Evolutionary conservation across 1,140 invertebrate species (phyloP), one percentile per base, ranked within the genome.

Genomic region (Aphelenchoides fujianensis): DNA sequence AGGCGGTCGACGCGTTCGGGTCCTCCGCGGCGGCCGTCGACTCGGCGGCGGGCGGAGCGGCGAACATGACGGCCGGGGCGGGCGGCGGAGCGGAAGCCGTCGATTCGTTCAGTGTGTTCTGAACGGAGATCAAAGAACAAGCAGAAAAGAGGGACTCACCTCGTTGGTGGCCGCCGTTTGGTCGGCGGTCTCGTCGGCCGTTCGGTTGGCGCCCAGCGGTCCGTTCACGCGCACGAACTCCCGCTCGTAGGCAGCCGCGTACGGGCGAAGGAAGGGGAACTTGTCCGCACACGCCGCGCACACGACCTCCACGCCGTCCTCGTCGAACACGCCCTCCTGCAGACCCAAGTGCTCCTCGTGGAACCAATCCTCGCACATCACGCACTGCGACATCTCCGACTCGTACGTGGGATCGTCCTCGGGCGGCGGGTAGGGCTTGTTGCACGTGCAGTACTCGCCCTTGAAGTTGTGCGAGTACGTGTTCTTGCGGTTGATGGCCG

Each of bases 331-430:
- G 7, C 55, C n/a, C 23, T 71, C 41, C n/a, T 23, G 28, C 32
- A 72, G 36, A 23, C 34, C 28, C 36, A 74, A 19, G 23, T 78
- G 61, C 34, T 36, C 19, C 1, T 48, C 9, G 67, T 98, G 95
- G 81, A 91, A 94, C 97, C 97, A 99, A 85, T 99, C 96, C 86
- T 98, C 96, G 86, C 96, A 99, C 63, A 97, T 87, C 55, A 91
- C 88, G 82, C 97, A 99, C 82, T 98, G 96, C 48, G 97, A 90
- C 95, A 98, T 98, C 80, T 92, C 91, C 87, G 95, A 93, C 57
- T 79, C 69, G 27, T 57, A 69, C n/a, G 55, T 54, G 37, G 66
- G 67, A 59, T 71, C 77, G 36, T 67, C 68, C 52, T 88, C 88
- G 5, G 91, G 90, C 87, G 97, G 95, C 12, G 95, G 95, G 86